Base-by-base conservation (phyloP, 2,888 invertebrate genomes). In the Polymixis flavicincta region DNA sequence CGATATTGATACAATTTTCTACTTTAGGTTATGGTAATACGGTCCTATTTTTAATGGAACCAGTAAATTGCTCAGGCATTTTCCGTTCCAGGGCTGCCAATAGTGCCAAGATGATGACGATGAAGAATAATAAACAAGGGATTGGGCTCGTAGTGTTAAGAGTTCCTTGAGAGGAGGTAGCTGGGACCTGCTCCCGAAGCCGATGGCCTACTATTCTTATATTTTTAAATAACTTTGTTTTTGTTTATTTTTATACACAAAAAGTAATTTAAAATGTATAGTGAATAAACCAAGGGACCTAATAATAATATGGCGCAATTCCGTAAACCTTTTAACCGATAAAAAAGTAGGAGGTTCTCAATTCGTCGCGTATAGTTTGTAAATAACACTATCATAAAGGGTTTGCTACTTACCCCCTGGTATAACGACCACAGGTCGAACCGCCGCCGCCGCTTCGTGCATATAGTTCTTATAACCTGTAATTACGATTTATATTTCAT, bases 401-500 rank as follows among this genome's bases (percentile, higher is more conserved):
- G 2, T 22, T 25, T 7, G 14, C 0, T 52, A 69, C 79, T 78
- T 55, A 87, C 86, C 68, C 13, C 73, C 82, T 42, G 86, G 65
- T 48, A 85, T 67, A 42, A 85, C 78, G 13, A 87, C 78, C 14
- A 87, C 82, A 68, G 86, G 85, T 25, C 78, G 81, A n/a, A 28
- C 74, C 2, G 74, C 45, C 2, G 55, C 74, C 2, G 74, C 45
- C 2, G 55, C 28, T 22, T 45, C 42, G 13, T 66, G 71, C 54
- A 66, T 64, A 19, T 82, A 83, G 52, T 70, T 78, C 37, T 50
- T 76, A 48, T 64, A 48, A 66, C 65, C 86, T 86, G 85, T 37
- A 76, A 83, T 74, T 77, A 55, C 8, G n/a, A 59, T 71, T 70
- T 22, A 37, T 22, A 55, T 22, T n/a, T n/a, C 19, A 55, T 67